Percentiles rank a stretch among this genome's conserved stretches.
Conservation (phyloP, 2,113 vertebrate genomes). For the Trematomus loennbergii region DNA sequence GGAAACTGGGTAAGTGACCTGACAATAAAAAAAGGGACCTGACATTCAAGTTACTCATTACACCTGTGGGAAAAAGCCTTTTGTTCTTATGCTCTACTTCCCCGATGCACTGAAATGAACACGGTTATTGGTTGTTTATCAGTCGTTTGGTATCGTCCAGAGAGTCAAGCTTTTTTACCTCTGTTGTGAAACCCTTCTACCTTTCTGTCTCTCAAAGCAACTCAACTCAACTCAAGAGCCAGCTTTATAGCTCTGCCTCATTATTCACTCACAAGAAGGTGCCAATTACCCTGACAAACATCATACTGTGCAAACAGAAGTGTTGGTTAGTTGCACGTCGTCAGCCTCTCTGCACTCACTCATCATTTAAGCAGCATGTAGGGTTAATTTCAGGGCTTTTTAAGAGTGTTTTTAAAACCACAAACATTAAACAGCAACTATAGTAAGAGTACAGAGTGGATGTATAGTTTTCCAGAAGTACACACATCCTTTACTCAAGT, state of each 20-base stretch:
- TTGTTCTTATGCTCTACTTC: constrained; percentile 36
- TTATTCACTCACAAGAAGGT: constrained; percentile 26
- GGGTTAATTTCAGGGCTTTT: too few species aligned
- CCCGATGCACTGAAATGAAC: constrained; percentile 16
- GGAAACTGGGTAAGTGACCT: constrained; percentile 60
- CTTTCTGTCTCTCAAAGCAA: neutral
- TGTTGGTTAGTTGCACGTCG: neutral
- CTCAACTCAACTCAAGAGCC: neutral
- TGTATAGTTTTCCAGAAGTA: neutral
- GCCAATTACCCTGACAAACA: constrained; percentile 39
- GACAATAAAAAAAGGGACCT: constrained; percentile 27
- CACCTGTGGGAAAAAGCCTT: constrained; percentile 57
- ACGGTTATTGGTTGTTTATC: neutral
- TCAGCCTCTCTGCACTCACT: constrained; percentile 12
- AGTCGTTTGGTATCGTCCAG: neutral
- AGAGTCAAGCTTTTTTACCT: neutral
- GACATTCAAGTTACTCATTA: constrained; percentile 74
- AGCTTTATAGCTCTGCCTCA: constrained; percentile 29
- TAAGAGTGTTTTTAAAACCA: too few species aligned
- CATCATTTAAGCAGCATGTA: neutral
- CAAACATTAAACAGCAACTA: neutral
- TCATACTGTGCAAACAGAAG: constrained; percentile 7
- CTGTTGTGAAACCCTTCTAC: neutral
- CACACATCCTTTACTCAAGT: too few species aligned
- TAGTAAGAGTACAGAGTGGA: neutral